Base-by-base conservation (phyloP, 2,797 vertebrate species). In the Scarus forsteni region DNA sequence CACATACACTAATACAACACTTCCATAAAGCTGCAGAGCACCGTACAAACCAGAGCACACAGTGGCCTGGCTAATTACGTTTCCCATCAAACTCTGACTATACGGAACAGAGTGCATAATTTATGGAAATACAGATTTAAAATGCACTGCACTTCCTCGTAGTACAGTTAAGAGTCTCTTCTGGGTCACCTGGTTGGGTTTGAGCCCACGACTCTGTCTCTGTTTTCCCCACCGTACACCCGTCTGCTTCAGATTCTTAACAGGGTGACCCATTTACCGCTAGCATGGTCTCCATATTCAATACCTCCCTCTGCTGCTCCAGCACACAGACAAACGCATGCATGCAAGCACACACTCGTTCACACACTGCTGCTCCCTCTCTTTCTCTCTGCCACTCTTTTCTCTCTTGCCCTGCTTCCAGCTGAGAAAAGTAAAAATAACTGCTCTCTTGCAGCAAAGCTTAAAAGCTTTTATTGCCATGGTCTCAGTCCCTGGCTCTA, bases 1-100 rank as follows among this genome's bases (percentile, higher is more conserved):
- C 90, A 92, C 91, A 88, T 90, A 87, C 83, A 80, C 89, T 88
- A 90, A 91, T 78, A 89, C 86, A 90, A 90, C 91, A 90, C 89
- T 88, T 88, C 78, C 77, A 88, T 70, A 73, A 89, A 88, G 85
- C 86, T 88, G 82, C 79, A 75, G 88, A 87, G 89, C 84, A 88
- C 78, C 71, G 75, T 80, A 85, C 83, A 84, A 85, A 85, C 10
- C 52, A 74, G 75, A 77, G 81, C 89, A 75, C 79, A 62, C 39
- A 18, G 60, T 72, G n/a, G 42, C 71, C 54, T 18, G 34, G 44
- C 70, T 89, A 90, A 90, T 90, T 88, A 84, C 88, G 88, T 84
- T 71, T 83, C 70, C 63, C 75, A 73, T 86, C 81, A 75, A 61
- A 86, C 42, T 46, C 62, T 72, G 49, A 73, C 40, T n/a, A 57